phyloP scores from a whole-genome alignment of 2,888 invertebrate species.

The Xylota sylvarum region DNA sequence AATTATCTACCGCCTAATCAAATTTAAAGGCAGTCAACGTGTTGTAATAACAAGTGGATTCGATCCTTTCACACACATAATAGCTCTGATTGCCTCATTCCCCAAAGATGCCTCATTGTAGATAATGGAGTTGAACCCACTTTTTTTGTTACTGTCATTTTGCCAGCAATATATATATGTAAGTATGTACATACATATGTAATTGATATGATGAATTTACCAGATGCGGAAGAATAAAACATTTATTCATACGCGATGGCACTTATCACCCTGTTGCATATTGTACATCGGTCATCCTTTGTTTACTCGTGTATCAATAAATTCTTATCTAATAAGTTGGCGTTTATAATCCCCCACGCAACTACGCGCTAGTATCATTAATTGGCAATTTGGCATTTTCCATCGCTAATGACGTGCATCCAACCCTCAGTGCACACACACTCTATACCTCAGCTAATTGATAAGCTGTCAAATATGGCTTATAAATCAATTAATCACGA shows the following conservation, averaged over 20 bases:
- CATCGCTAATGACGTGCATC: not conserved
- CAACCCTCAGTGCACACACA: not conserved
- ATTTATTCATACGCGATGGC: conserved; percentile 2
- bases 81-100: not conserved
- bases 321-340: conserved; percentile 13
- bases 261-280: not conserved
- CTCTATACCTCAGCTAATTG: conserved; percentile 1
- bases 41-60: not conserved
- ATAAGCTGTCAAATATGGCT: conserved; percentile 17
- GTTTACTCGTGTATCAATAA: conserved; percentile 18
- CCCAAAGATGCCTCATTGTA: not conserved
- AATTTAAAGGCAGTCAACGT: not conserved
- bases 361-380: not conserved
- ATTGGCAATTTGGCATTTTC: conserved; percentile 9
- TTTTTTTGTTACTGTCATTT: not conserved
- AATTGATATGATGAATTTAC: too few relatives aligned
- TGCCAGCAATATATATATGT: not conserved
- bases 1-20: not conserved
- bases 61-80: not conserved
- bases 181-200: too few relatives aligned
- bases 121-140: not conserved
- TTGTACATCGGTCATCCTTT: conserved; percentile 4
- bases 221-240: not conserved
- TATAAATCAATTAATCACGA: conserved; percentile 35
- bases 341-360: conserved; percentile 27